Base-by-base conservation (phyloP, 2,113 vertebrate genomes). In the Cyanoderma ruficeps region DNA sequence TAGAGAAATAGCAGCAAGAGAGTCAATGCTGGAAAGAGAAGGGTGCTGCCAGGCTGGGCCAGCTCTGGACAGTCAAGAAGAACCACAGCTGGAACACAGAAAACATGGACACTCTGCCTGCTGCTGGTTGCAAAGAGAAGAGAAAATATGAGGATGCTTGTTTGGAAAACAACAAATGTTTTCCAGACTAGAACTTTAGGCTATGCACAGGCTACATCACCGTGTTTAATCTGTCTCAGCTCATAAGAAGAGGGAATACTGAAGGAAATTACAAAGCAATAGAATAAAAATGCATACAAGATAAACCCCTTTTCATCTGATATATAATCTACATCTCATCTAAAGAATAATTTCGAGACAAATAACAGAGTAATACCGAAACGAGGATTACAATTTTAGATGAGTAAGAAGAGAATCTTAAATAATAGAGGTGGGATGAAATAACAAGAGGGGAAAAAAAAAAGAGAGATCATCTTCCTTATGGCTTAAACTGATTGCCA, bases 251-350 rank as follows among this genome's bases (percentile, higher is more conserved):
- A 78, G 84, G 42, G n/a, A 94, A 83, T 39, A 61, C 28, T 3
- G 30, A 50, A 90, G 89, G 89, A 95, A 95, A 95, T 96, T 96
- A 95, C 91, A 97, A 85, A 87, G 82, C 87, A 91, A 91, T 91
- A 86, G 93, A 94, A 93, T 50, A 90, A 71, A 96, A 97, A 94
- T 31, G 8, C 75, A 70, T 55, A 31, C 15, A 35, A 63, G 89
- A 91, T 87, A 95, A 96, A 96, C 35, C 74, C 42, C 16, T 91
- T 93, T 80, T 91, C 91, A 94, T 96, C 85, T 76, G 21, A 67
- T 57, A 21, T 61, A 18, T 95, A 96, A 96, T 94, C 94, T 95
- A 61, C 75, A 20, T 89, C 91, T 96, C 74, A 93, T 96, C 93
- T 39, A 65, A 72, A 85, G 84, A 91, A 87, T 85, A 87, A 93